phyloP scores from a whole-genome alignment of 2,113 vertebrate species.

The Cephalopholis sonnerati region DNA sequence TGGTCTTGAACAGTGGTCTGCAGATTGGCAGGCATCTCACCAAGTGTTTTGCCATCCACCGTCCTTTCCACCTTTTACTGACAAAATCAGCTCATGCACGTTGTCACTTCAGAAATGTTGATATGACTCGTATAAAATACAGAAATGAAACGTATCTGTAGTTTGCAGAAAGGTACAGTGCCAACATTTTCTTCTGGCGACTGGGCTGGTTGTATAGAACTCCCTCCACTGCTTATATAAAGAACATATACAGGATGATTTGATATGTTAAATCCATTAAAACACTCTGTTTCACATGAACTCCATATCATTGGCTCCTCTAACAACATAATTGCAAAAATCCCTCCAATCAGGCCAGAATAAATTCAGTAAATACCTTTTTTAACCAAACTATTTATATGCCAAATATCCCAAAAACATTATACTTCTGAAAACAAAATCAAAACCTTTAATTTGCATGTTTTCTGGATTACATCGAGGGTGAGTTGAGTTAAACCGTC shows the following conservation, averaged over 20 bases:
- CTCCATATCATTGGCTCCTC: neutral
- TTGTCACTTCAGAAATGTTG: too few relatives aligned
- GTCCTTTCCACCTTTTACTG: too few relatives aligned
- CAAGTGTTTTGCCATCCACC: too few relatives aligned
- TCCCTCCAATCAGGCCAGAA: constrained; percentile 45
- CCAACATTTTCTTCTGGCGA: too few relatives aligned
- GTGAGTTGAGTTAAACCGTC: constrained; percentile 5
- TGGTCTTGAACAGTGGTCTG: too few relatives aligned
- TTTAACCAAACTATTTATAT: constrained; percentile 13
- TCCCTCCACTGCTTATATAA: constrained; percentile 1
- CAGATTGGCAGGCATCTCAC: too few relatives aligned
- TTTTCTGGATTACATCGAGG: constrained; percentile 20
- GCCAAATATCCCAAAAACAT: neutral
- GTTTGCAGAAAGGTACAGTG: too few relatives aligned
- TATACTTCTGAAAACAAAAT: constrained; percentile 29
- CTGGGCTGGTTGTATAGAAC: neutral
- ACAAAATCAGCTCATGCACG: too few relatives aligned
- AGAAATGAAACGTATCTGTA: too few relatives aligned
- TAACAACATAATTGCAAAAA: constrained; percentile 19
- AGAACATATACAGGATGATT: neutral
- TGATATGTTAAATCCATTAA: constrained; percentile 39
- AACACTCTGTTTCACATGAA: constrained; percentile 6
- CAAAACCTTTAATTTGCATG: constrained; percentile 16
- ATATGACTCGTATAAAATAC: too few relatives aligned
- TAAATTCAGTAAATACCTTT: constrained; percentile 16